These are phyloP conservation scores for Drosophila mimica DNA, from an alignment of 2,888 invertebrate genomes.

Conservation along the genomic window DNA sequence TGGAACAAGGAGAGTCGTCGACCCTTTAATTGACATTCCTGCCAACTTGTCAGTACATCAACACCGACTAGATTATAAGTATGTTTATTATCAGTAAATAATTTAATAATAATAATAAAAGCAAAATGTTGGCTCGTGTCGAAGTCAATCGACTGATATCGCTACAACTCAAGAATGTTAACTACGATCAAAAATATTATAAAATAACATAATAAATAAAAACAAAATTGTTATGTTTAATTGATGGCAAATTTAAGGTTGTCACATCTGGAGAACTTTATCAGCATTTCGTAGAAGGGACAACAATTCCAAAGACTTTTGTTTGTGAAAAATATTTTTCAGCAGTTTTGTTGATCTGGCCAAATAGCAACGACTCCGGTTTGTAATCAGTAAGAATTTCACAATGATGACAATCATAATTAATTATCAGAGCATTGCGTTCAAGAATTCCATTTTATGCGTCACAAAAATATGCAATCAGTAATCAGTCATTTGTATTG, in stretches of 20 bases:
- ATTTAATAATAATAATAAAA: constrained; percentile 1
- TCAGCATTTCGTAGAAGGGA: neutral
- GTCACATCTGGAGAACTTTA: constrained; percentile 5
- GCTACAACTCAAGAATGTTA: neutral
- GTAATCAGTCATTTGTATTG: constrained; percentile 59
- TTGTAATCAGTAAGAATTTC: constrained; percentile 30
- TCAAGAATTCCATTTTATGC: constrained; percentile 20
- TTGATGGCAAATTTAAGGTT: constrained; percentile 7
- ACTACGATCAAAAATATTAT: neutral
- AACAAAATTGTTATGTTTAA: neutral
- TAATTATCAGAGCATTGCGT: constrained; percentile 5
- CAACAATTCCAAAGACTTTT: neutral
- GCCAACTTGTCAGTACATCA: constrained; percentile 12
- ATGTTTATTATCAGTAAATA: neutral
- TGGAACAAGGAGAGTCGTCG: neutral
- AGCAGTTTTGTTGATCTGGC: neutral
- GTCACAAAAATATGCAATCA: constrained; percentile 27
- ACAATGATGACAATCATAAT: constrained; percentile 25
- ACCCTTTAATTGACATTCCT: constrained; percentile 8
- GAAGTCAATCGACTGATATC: constrained; percentile 7
- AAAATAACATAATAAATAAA: neutral
- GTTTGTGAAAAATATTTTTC: neutral
- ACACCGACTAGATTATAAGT: neutral
- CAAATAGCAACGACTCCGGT: neutral
- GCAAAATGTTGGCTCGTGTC: constrained; percentile 7